These are phyloP conservation scores for Leucophenga maculata DNA, from an alignment of 2,888 invertebrate species.

Conservation along the genomic window DNA sequence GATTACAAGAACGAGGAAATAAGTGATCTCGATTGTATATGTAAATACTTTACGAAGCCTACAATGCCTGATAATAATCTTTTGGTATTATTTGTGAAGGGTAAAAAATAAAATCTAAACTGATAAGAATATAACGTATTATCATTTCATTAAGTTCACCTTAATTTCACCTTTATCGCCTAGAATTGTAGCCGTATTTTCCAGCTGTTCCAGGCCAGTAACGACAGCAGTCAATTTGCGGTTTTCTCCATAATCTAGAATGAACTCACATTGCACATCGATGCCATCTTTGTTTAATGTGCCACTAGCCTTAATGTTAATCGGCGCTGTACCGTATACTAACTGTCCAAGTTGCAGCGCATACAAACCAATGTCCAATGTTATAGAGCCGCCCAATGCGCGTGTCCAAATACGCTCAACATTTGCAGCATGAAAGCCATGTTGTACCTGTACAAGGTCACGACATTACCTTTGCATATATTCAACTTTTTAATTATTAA, in stretches of 20 bases:
- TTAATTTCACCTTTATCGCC: slow-evolving; percentile 71
- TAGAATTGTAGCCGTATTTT: slow-evolving; percentile 65
- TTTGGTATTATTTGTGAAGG: too few species aligned
- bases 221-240: slow-evolving; percentile 60
- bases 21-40: not conserved
- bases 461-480: not conserved
- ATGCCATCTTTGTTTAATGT: slow-evolving; percentile 79
- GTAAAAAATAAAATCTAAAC: not conserved
- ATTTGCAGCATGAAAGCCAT: slow-evolving; percentile 47
- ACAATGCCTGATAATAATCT: too few species aligned
- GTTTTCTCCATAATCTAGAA: slow-evolving; percentile 65
- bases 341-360: slow-evolving; percentile 81
- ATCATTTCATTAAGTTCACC: slow-evolving; percentile 48
- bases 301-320: slow-evolving; percentile 79
- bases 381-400: slow-evolving; percentile 83
- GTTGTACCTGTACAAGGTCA: slow-evolving; percentile 39
- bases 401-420: slow-evolving; percentile 72
- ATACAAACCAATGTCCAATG: slow-evolving; percentile 86
- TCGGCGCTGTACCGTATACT: slow-evolving; percentile 80
- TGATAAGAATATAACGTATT: not conserved
- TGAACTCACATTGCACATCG: slow-evolving; percentile 74
- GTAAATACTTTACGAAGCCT: too few species aligned
- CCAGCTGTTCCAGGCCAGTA: slow-evolving; percentile 54
- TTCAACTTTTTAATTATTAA: slow-evolving; percentile 59
- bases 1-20: not conserved